phyloP scores from a whole-genome alignment of 1,140 invertebrate genomes.

The Tribolium castaneum region DNA sequence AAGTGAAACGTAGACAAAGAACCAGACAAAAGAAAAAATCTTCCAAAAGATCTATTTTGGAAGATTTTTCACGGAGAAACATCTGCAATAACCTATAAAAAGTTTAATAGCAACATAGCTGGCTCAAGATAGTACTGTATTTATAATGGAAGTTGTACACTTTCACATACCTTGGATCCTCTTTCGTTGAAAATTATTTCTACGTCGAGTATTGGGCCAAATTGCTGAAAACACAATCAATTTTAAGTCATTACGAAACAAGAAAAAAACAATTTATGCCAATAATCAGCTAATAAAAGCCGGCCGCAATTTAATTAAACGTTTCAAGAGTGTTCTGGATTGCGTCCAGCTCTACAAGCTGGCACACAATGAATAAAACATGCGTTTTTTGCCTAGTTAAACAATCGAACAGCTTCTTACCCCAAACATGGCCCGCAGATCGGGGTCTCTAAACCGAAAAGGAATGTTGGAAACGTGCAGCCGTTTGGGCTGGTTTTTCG shows the following conservation, averaged over 20 bases:
- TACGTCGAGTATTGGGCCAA: conserved; percentile 97
- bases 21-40: conserved; percentile 29
- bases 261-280: background rate
- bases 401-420: conserved; percentile 70
- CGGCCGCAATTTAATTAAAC: background rate
- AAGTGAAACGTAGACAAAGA: conserved; percentile 10
- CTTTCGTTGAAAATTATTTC: conserved; percentile 99
- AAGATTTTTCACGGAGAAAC: conserved; percentile 31
- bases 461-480: conserved; percentile 99
- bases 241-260: background rate
- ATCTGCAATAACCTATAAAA: conserved; percentile 48
- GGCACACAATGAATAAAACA: conserved; percentile 4
- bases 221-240: conserved; percentile 83
- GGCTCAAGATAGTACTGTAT: conserved; percentile 56
- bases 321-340: conserved; percentile 8
- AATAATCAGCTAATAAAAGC: background rate
- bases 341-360: background rate
- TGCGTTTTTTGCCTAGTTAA: background rate
- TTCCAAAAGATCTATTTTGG: conserved; percentile 24
- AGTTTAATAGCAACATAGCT: conserved; percentile 62
- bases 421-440: conserved; percentile 97
- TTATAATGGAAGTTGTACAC: conserved; percentile 51
- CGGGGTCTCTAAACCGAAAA: conserved; percentile 97
- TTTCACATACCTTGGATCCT: conserved; percentile 95
- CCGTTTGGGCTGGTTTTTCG: conserved; percentile 78